phyloP scores from a whole-genome alignment of 1,140 invertebrate genomes.

The Apis mellifera region Amel_HAv3.1 CM009933.2:5504501-5505000 shows the following conservation, averaged over 20 bases:
- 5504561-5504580: no score
- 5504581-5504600: conserved; percentile 9
- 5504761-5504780: conserved; percentile 60
- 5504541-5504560: no score
- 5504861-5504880: background rate
- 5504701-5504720: conserved; percentile 57
- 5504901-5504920: conserved; percentile 56
- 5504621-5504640: conserved; percentile 71
- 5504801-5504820: conserved; percentile 8
- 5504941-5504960: conserved; percentile 54
- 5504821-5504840: background rate
- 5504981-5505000: conserved; percentile 51
- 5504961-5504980: conserved; percentile 46
- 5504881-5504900: conserved; percentile 20
- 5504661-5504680: conserved; percentile 76
- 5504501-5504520: no score
- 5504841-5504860: conserved; percentile 20
- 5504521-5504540: no score
- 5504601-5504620: conserved; percentile 37
- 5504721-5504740: conserved; percentile 65
- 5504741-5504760: conserved; percentile 62
- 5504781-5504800: conserved; percentile 26
- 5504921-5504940: conserved; percentile 59
- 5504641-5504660: conserved; percentile 76
- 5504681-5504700: conserved; percentile 59